These are phyloP conservation scores for Iselma pallidipennis DNA, from an alignment of 2,888 invertebrate genomes.

Conservation along the genomic window DNA sequence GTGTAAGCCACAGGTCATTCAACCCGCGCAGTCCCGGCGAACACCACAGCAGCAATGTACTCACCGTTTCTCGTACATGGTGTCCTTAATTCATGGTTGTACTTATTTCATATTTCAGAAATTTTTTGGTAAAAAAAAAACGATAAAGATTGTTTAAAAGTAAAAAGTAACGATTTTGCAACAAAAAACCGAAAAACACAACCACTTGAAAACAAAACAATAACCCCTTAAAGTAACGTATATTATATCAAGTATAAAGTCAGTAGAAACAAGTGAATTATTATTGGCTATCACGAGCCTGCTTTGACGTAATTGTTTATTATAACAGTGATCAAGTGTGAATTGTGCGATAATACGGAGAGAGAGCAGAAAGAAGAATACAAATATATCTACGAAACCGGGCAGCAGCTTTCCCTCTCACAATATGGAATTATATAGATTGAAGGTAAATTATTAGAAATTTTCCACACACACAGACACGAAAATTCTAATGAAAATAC, in stretches of 20 bases:
- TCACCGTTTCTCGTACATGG: slow-evolving; percentile 49
- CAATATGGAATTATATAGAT: slow-evolving; percentile 7
- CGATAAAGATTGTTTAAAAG: background rate
- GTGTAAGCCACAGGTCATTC: slow-evolving; percentile 56
- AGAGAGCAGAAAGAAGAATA: background rate
- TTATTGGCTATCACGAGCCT: background rate
- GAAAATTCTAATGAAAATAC: no score
- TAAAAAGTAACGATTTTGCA: background rate
- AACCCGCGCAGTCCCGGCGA: slow-evolving; percentile 56
- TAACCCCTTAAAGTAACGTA: background rate
- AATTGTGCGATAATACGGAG: slow-evolving; percentile 15
- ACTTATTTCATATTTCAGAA: slow-evolving; percentile 48
- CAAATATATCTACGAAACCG: background rate
- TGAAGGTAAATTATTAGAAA: background rate
- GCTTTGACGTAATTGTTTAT: slow-evolving; percentile 15
- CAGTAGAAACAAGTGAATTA: background rate
- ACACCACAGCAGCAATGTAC: slow-evolving; percentile 47
- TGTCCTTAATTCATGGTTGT: slow-evolving; percentile 48
- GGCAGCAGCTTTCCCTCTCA: slow-evolving; percentile 23
- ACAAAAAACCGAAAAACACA: slow-evolving; percentile 2
- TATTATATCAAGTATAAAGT: background rate
- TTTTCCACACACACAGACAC: no score
- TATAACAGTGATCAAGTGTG: slow-evolving; percentile 16
- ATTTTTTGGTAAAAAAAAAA: slow-evolving; percentile 19
- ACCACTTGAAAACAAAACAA: background rate